These are phyloP conservation scores for Theretra japonica DNA, from an alignment of 2,888 invertebrate species.

Conservation along the genomic window DNA sequence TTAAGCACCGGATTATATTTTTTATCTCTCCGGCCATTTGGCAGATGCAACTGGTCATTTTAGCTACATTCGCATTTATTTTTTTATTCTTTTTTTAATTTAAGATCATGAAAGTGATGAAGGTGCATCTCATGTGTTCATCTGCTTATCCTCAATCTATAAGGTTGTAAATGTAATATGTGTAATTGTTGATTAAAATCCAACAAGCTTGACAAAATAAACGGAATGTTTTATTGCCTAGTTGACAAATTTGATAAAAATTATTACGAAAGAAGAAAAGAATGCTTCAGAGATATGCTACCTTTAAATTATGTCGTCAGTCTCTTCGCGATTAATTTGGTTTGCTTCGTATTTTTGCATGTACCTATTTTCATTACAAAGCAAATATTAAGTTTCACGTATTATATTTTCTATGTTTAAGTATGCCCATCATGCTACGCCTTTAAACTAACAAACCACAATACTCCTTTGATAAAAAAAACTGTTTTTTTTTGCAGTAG, in stretches of 20 bases:
- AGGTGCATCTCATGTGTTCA: conserved; percentile 24
- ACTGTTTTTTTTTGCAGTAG: background rate
- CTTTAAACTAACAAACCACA: too few relatives aligned
- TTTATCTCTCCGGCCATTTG: conserved; percentile 27
- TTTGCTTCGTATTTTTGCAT: too few relatives aligned
- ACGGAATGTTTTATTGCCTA: conserved; percentile 21
- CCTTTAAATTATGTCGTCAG: background rate
- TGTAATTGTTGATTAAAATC: conserved; percentile 25
- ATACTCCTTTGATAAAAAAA: too few relatives aligned
- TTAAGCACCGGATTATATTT: conserved; percentile 27
- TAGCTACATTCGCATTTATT: conserved; percentile 14
- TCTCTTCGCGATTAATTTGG: too few relatives aligned
- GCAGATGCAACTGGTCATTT: conserved; percentile 28
- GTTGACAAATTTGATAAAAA: conserved; percentile 19
- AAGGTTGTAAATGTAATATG: conserved; percentile 25
- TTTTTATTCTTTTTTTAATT: conserved; percentile 12
- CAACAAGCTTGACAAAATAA: conserved; percentile 19
- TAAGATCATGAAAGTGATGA: conserved; percentile 31
- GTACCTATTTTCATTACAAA: too few relatives aligned
- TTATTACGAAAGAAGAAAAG: background rate
- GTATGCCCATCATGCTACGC: too few relatives aligned
- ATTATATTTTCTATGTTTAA: too few relatives aligned
- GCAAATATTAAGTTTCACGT: too few relatives aligned
- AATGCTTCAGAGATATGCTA: background rate
- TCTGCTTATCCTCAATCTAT: conserved; percentile 18